Conservation (phyloP, 1,140 invertebrate species). For the Hydropsyche tenuis region DNA sequence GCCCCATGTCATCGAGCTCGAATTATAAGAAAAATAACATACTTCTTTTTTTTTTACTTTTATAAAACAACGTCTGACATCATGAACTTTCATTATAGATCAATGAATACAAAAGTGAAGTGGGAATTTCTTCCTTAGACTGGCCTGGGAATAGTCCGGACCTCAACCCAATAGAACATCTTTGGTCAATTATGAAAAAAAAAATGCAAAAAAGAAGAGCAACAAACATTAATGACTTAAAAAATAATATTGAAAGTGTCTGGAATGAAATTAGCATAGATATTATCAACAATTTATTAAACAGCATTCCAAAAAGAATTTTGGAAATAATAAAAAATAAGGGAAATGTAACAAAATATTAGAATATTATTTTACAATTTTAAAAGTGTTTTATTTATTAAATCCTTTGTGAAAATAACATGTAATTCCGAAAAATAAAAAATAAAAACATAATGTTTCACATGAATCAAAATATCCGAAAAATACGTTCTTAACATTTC, state of each 20-base stretch:
- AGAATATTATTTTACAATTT: too few relatives aligned
- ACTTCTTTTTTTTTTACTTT: background rate
- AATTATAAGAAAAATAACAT: background rate
- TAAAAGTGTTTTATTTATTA: too few relatives aligned
- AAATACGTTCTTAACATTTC: too few relatives aligned
- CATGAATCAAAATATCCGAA: too few relatives aligned
- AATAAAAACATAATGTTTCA: too few relatives aligned
- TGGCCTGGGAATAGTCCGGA: background rate
- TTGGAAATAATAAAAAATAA: too few relatives aligned
- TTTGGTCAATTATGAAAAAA: background rate
- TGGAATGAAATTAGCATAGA: background rate
- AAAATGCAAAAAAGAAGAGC: background rate
- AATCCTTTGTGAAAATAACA: too few relatives aligned
- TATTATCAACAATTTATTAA: too few relatives aligned
- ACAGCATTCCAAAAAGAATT: too few relatives aligned
- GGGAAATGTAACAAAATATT: too few relatives aligned
- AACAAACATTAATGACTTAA: background rate
- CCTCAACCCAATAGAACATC: background rate
- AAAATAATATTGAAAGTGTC: background rate
- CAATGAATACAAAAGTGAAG: background rate
- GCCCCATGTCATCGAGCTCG: too few relatives aligned
- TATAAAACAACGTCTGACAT: background rate
- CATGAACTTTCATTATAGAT: background rate
- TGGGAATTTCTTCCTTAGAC: background rate
- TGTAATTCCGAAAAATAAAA: too few relatives aligned